phyloP scores from a whole-genome alignment of 1,140 invertebrate genomes.

The Olivierus martensii region DNA sequence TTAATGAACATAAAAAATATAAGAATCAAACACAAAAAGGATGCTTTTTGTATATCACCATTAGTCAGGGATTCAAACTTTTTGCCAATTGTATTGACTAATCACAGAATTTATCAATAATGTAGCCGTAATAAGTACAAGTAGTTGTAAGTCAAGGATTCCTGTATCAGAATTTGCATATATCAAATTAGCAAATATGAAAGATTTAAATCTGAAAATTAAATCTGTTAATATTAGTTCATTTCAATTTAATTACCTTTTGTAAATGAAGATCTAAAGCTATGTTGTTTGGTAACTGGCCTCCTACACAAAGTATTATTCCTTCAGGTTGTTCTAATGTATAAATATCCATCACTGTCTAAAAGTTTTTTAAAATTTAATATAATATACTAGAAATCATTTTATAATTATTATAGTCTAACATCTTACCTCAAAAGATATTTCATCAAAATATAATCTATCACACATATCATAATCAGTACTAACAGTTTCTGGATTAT shows the following conservation, averaged over 20 bases:
- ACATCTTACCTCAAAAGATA: slow-evolving; percentile 80
- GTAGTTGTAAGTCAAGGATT: no score
- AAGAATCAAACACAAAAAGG: no score
- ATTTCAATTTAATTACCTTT: slow-evolving; percentile 28
- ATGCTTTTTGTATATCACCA: no score
- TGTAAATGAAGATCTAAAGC: slow-evolving; percentile 82
- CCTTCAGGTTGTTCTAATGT: slow-evolving; percentile 82
- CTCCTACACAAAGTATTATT: slow-evolving; percentile 94
- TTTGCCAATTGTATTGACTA: no score
- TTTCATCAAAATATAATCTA: slow-evolving; percentile 96
- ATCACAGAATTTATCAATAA: no score
- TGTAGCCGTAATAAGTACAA: no score
- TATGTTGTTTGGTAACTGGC: slow-evolving; percentile 97
- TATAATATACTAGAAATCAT: background rate
- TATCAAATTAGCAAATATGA: no score
- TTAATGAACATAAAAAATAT: no score
- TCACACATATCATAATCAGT: slow-evolving; percentile 99
- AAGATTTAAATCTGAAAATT: no score
- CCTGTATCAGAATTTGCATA: no score
- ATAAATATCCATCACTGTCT: slow-evolving; percentile 97
- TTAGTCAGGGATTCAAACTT: no score
- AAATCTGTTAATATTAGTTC: no score
- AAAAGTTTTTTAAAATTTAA: slow-evolving; percentile 14
- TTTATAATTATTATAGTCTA: background rate
- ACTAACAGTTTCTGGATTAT: slow-evolving; percentile 98